phyloP scores from a whole-genome alignment of 1,140 invertebrate species.

The Littorina saxatilis region DNA sequence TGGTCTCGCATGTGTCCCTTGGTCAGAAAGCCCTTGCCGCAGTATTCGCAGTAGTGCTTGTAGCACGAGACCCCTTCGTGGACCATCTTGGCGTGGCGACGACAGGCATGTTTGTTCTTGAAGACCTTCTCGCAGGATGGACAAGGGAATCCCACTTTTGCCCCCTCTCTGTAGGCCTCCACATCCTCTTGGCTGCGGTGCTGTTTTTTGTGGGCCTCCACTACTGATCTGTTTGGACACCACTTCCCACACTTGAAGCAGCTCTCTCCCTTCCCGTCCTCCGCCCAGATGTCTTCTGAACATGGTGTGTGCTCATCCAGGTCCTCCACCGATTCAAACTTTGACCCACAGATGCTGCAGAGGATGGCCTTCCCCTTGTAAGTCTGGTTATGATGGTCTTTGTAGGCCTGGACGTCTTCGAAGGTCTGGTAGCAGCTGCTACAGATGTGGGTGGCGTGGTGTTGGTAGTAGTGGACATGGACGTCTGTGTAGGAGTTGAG shows the following conservation, averaged over 20 bases:
- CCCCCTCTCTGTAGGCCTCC: slow-evolving; percentile 30
- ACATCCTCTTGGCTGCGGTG: slow-evolving; percentile 35
- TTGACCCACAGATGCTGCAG: slow-evolving; percentile 30
- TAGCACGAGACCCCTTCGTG: slow-evolving; percentile 31
- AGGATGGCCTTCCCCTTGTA: background rate
- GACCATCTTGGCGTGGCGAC: slow-evolving; percentile 34
- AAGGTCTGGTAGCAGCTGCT: slow-evolving; percentile 18
- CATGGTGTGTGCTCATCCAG: slow-evolving; percentile 1
- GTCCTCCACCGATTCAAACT: slow-evolving; percentile 7
- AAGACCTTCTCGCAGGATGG: slow-evolving; percentile 30
- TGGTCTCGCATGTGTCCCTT: slow-evolving; percentile 36
- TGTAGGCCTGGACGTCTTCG: background rate
- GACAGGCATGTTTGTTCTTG: slow-evolving; percentile 35
- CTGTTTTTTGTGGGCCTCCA: slow-evolving; percentile 33
- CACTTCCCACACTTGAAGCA: slow-evolving; percentile 27
- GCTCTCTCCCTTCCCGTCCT: slow-evolving; percentile 19
- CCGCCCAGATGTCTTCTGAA: slow-evolving; percentile 31
- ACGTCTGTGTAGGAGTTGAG: slow-evolving; percentile 9
- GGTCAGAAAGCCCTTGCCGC: slow-evolving; percentile 36
- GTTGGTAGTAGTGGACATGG: slow-evolving; percentile 28
- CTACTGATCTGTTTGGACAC: slow-evolving; percentile 34
- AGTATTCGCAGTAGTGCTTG: slow-evolving; percentile 34
- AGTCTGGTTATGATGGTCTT: slow-evolving; percentile 15
- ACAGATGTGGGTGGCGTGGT: slow-evolving; percentile 23
- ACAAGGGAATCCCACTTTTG: slow-evolving; percentile 26